Evolutionary conservation across 2,797 vertebrate species (phyloP), one percentile per base, ranked within the genome.

Genomic region (Momotus momota): DNA sequence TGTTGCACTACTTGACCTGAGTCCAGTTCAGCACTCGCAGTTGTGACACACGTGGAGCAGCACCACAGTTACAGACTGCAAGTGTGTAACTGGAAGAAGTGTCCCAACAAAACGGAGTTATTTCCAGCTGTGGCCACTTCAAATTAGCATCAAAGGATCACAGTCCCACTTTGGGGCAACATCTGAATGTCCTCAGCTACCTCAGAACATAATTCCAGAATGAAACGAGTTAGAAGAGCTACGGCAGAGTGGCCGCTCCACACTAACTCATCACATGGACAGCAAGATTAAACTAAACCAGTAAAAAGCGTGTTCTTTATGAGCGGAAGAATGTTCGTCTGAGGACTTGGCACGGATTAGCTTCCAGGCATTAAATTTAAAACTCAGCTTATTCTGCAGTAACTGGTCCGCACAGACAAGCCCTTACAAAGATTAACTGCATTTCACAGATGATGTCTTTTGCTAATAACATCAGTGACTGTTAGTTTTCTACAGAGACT

Each of bases 391-490:
- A 88, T 58, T 86, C 80, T 90, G 48, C 75, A 94, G 46, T 93
- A 78, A 94, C 77, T 75, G 70, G 73, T 93, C 77, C 7, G 2
- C 48, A 73, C 27, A 90, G 88, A 90, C 40, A 86, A 81, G 15
- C 31, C 25, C 4, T 57, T 80, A 86, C 62, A 67, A 95, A 77
- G 45, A 94, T 65, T 75, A 94, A 95, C 66, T 67, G 62, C 51
- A 70, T 91, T 94, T 93, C 91, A 91, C 87, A 94, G 75, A 81
- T 81, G 84, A 95, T 67, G 77, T 64, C 78, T 95, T 93, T 90
- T 81, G 73, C 62, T 95, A 95, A 88, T 88, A 88, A 84, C 38
- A 73, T 77, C 77, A 88, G 80, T 18, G 40, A 94, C 80, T 96
- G 81, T 41, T 75, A 91, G 62, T 66, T 94, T 91, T 81, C 94